Conservation (phyloP, 1,140 invertebrate species). For the Bombus cullumanus region DNA sequence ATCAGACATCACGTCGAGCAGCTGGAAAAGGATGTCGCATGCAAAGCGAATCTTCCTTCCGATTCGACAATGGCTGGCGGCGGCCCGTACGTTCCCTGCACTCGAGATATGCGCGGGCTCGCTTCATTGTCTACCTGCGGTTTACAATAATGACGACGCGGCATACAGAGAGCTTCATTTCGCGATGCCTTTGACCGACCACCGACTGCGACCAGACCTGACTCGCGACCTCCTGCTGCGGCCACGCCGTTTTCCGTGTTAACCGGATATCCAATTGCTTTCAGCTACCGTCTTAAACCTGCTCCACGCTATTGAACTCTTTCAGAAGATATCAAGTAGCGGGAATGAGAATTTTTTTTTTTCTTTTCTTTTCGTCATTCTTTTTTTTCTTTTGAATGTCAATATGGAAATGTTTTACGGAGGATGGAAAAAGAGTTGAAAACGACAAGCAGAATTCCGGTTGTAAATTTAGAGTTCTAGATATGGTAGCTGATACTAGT, state of each 20-base stretch:
- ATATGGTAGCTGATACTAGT: not conserved
- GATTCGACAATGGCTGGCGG: constrained; percentile 64
- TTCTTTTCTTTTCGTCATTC: not conserved
- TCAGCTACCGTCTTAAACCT: not conserved
- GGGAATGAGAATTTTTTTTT: not conserved
- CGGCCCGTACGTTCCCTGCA: constrained; percentile 55
- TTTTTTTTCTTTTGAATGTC: not conserved
- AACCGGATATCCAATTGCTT: not conserved
- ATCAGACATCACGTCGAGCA: constrained; percentile 61
- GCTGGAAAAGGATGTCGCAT: constrained; percentile 64
- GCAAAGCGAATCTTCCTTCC: constrained; percentile 70
- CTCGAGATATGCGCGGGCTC: constrained; percentile 53
- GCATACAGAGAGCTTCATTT: constrained; percentile 72
- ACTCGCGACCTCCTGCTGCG: constrained; percentile 22
- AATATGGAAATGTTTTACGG: not conserved
- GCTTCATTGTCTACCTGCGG: constrained; percentile 69
- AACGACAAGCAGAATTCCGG: no score
- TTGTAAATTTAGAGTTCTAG: not conserved
- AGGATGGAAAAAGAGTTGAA: not conserved
- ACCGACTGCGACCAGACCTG: constrained; percentile 32
- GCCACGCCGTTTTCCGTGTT: constrained; percentile 38
- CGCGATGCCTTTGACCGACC: constrained; percentile 66
- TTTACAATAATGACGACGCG: constrained; percentile 68
- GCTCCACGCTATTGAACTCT: no score
- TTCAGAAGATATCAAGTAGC: not conserved